phyloP scores from a whole-genome alignment of 2,797 vertebrate genomes.

The Choloepus didactylus region DNA sequence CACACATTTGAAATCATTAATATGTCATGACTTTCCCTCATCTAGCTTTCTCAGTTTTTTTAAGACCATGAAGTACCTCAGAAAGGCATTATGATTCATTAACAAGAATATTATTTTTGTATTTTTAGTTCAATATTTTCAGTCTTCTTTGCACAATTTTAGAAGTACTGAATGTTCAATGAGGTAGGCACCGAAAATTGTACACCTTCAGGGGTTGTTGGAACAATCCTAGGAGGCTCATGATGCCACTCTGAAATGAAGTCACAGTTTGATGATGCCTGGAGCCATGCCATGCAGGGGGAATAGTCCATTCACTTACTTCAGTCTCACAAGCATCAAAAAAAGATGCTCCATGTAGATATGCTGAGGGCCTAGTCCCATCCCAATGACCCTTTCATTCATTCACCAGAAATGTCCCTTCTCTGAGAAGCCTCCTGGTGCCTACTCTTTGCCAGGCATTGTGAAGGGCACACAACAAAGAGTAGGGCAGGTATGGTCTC shows the following conservation, averaged over 20 bases:
- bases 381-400: not conserved
- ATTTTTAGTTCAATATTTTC: conserved; percentile 58
- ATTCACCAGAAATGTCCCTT: not conserved
- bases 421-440: not conserved
- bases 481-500: not conserved
- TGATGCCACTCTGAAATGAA: not conserved
- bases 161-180: not conserved
- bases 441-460: not conserved
- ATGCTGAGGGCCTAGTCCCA: not conserved
- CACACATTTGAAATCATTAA: conserved; percentile 86
- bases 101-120: conserved; percentile 58
- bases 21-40: conserved; percentile 84
- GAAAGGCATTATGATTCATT: conserved; percentile 61
- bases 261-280: not conserved
- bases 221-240: not conserved
- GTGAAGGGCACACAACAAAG: not conserved
- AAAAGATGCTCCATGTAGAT: not conserved
- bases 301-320: not conserved
- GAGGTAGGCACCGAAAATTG: not conserved
- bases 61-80: conserved; percentile 11
- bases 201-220: not conserved
- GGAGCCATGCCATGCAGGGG: not conserved
- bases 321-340: not conserved
- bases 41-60: conserved; percentile 44
- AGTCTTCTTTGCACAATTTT: conserved; percentile 10